Evolutionary conservation across 2,888 invertebrate genomes (phyloP).

Genomic region (Mythimna pallens): DNA sequence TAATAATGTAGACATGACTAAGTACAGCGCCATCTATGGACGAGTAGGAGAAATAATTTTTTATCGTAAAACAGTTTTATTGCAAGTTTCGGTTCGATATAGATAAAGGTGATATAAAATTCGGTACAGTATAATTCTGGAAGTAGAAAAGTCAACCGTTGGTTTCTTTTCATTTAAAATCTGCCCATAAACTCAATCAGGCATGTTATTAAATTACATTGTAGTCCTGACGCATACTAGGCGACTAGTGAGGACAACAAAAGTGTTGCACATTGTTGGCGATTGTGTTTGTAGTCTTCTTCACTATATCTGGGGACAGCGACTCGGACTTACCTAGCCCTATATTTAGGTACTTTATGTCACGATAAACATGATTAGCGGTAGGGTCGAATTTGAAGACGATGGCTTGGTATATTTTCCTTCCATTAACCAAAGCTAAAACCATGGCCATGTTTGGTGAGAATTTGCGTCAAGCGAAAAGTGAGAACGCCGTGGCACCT

Average conservation of each 20-base stretch:
- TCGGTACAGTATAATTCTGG: background rate
- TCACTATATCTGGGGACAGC: background rate
- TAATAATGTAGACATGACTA: background rate
- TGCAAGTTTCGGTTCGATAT: no score
- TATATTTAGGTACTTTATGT: no score
- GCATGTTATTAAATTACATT: conserved; percentile 50
- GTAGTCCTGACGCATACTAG: conserved; percentile 9
- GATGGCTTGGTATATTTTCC: no score
- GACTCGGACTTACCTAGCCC: background rate
- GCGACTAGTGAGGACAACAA: background rate
- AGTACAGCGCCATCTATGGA: conserved; percentile 22
- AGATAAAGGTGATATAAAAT: no score
- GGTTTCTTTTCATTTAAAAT: conserved; percentile 15
- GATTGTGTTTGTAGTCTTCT: background rate
- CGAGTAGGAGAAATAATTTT: background rate
- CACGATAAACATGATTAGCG: no score
- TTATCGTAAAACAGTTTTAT: background rate
- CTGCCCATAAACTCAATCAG: conserved; percentile 45
- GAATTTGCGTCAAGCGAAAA: no score
- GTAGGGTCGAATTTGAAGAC: no score
- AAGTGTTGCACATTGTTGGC: background rate
- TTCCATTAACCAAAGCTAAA: no score
- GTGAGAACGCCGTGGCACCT: no score
- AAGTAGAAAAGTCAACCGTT: background rate
- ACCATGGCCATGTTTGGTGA: no score